phyloP scores from a whole-genome alignment of 2,888 invertebrate species.

The Thumatha senex region DNA sequence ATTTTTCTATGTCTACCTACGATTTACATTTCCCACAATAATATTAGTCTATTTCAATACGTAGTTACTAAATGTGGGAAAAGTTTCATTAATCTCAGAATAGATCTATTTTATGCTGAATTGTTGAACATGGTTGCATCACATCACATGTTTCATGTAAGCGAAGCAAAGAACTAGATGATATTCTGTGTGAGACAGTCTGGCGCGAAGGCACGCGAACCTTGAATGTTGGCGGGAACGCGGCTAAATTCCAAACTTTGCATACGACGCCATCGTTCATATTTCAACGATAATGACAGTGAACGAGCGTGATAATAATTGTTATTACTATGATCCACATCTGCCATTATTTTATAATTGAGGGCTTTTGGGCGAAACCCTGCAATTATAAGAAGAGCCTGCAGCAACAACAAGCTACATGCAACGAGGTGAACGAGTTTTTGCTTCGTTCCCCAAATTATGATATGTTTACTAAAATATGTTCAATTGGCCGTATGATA shows the following conservation, averaged over 20 bases:
- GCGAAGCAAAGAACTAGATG: no score
- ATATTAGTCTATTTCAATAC: no score
- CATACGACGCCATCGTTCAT: slow-evolving; percentile 72
- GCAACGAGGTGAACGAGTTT: slow-evolving; percentile 74
- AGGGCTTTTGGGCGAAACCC: slow-evolving; percentile 82
- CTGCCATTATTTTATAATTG: slow-evolving; percentile 84
- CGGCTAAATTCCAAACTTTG: slow-evolving; percentile 67
- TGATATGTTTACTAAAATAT: slow-evolving; percentile 67
- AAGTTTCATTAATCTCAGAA: no score
- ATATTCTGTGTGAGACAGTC: slow-evolving; percentile 26
- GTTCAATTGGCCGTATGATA: slow-evolving; percentile 44
- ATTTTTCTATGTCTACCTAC: no score
- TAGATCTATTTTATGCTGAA: no score
- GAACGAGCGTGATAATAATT: slow-evolving; percentile 82
- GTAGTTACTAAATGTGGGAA: no score
- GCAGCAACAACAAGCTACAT: slow-evolving; percentile 70
- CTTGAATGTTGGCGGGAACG: slow-evolving; percentile 32
- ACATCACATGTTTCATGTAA: no score
- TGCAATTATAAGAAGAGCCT: slow-evolving; percentile 81
- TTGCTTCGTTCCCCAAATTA: slow-evolving; percentile 72
- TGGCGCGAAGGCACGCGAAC: slow-evolving; percentile 19
- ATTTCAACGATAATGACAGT: slow-evolving; percentile 80
- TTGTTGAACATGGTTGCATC: no score
- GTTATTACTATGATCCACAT: slow-evolving; percentile 83
- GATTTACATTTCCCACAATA: no score